Percentiles rank a stretch among this genome's conserved stretches.
Evolutionary conservation across 2,113 vertebrate species (phyloP).

Genomic region (Archilochus colubris): DNA sequence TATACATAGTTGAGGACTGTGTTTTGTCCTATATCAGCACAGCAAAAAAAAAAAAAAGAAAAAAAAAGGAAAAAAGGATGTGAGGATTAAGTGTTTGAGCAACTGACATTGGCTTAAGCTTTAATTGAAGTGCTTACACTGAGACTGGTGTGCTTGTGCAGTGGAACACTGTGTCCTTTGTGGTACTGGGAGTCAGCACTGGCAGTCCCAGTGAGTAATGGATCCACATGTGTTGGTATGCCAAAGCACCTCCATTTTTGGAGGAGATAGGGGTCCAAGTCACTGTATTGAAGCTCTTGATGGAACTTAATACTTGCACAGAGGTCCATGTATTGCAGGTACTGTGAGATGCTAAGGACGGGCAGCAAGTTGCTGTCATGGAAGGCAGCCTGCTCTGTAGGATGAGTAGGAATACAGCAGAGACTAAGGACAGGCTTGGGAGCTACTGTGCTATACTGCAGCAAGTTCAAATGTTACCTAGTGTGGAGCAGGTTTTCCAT

Average conservation of each 20-base stretch:
- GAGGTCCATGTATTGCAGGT: not conserved
- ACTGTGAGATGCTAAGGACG: not conserved
- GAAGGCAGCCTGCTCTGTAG: not conserved
- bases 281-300: not conserved
- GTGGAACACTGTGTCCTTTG: not conserved
- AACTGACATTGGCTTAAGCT: not conserved
- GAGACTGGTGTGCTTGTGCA: not conserved
- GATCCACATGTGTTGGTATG: not conserved
- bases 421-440: not conserved
- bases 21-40: not conserved
- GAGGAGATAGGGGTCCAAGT: not conserved
- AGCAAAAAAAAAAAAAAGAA: not conserved
- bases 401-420: not conserved
- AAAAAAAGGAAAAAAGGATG: not conserved
- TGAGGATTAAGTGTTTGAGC: not conserved
- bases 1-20: not conserved
- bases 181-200: not conserved
- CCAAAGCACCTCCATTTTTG: not conserved
- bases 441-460: not conserved
- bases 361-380: not conserved
- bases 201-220: not conserved
- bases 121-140: not conserved
- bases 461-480: not conserved
- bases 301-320: not conserved
- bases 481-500: not conserved